Evolutionary conservation across 2,888 invertebrate genomes (phyloP), one percentile per base, ranked within the genome.

Genomic region (Pterobdella sp.): DNA sequence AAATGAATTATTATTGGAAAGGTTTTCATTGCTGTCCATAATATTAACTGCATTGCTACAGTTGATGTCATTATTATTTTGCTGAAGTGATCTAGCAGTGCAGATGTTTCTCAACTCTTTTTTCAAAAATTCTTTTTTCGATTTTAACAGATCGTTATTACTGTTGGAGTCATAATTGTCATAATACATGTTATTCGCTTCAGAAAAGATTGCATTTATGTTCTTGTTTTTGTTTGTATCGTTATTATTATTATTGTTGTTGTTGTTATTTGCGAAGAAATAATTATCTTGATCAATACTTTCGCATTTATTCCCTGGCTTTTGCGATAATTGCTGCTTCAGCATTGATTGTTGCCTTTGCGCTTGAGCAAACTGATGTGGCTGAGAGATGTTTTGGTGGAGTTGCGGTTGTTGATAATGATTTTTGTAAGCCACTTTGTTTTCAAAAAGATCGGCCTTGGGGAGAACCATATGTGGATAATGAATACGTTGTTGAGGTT

Each of bases 61-160:
- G 26, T 7, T 56, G 26, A 14, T 56, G 26, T n/a, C n/a, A 4
- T n/a, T 56, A n/a, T 73, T 42, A 26, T 36, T 49, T 14, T 56
- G 35, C 31, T 32, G 63, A 7, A 56, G 73, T 31, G 73, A 67
- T 32, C 73, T 68, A 31, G 73, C 63, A 0, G 68, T 63, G 63
- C 73, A 73, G 35, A 73, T 69, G 65, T 73, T 69, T 18, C 69
- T 68, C 34, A 69, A 49, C 31, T 73, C 73, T 36, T 73, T 67
- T 52, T 63, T 68, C 26, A 73, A 29, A 14, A 56, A 69, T 56
- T 73, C 73, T 63, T 68, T 36, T 26, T 56, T 72, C 1, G 35
- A 35, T 29, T 37, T 37, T 32, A 36, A 22, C 63, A 26, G 26
- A 34, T 35, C 37, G 66, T 63, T 36, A 29, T 14, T 36, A 10